Base-by-base conservation (phyloP, 2,888 invertebrate species). In the Nysson spinosus region DNA sequence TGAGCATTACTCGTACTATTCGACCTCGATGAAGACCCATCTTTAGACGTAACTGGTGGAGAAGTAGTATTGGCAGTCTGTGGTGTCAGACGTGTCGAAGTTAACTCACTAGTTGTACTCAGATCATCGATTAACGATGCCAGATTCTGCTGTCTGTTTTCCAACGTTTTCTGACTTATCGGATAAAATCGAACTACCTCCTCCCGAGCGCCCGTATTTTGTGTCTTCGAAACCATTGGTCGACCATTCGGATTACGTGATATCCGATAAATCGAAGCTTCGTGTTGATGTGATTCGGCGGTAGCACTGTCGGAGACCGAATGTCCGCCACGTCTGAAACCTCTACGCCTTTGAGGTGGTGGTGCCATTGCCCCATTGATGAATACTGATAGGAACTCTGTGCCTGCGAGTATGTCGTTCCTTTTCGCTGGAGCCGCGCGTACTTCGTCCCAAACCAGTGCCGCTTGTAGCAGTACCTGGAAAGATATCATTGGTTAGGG, bases 371-470 rank as follows among this genome's bases (percentile, higher is more conserved):
- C 87, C 51, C 87, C 87, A 79, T 87, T 86, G 78, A 88, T 88
- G 72, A 88, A 88, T 14, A 88, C 87, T 11, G 87, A 87, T 12
- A 88, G 84, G 77, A 88, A 88, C 72, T 88, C 88, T 22, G 87
- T 86, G 55, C 88, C 88, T 39, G 88, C 87, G 39, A 88, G 75
- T 39, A 88, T 84, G 78, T 90, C 90, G 80, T 80, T 85, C 40
- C 82, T 80, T 37, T 80, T 84, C 60, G 72, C 71, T 11, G 83
- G 80, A 28, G 82, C 82, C 22, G 81, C 78, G 28, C 35, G 61
- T 44, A 68, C 72, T 56, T 79, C 76, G 47, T 85, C 80, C 83
- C 81, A 81, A 17, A 85, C 70, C 47, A 85, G 67, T 67, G 78
- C 66, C 61, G 83, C 76, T 65, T 86, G 82, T 39, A 85, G 75